Percentiles rank a stretch among this genome's conserved stretches.
Evolutionary conservation across 2,888 invertebrate species (phyloP).

Genomic region (Drosophila nigricruria): DNA sequence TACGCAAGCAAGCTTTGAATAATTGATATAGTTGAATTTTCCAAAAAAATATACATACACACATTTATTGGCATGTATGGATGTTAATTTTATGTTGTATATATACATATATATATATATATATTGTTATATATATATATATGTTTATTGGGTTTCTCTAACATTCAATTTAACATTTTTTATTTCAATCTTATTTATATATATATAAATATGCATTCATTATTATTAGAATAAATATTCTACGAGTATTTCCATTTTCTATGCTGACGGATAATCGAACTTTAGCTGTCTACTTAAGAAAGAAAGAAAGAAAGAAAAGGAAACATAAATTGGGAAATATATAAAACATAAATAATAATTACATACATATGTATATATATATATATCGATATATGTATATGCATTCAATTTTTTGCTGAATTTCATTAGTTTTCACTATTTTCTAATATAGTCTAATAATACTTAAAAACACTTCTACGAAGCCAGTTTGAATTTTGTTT

Average conservation of each 20-base stretch:
- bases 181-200: constrained; percentile 14
- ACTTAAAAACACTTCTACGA: constrained; percentile 81
- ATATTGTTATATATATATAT: constrained; percentile 1
- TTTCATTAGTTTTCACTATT: constrained; percentile 49
- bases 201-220: constrained; percentile 21
- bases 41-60: constrained; percentile 29
- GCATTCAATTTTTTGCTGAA: constrained; percentile 19
- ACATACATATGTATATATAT: constrained; percentile 10
- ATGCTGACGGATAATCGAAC: constrained; percentile 50
- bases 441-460: constrained; percentile 69
- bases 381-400: constrained; percentile 9
- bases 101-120: constrained; percentile 6
- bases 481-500: constrained; percentile 76
- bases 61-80: constrained; percentile 28
- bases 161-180: constrained; percentile 55
- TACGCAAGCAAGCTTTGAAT: constrained; percentile 55
- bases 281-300: constrained; percentile 36
- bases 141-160: constrained; percentile 34
- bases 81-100: constrained; percentile 14
- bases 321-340: constrained; percentile 1
- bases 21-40: constrained; percentile 35
- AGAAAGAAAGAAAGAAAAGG: constrained; percentile 2
- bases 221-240: constrained; percentile 33
- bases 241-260: constrained; percentile 30
- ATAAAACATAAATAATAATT: constrained; percentile 26